A percentile compares a stretch with the other conserved stretches of the same genome.
Conservation (phyloP, 2,113 vertebrate species). For the Chrysochloris asiatica region DNA sequence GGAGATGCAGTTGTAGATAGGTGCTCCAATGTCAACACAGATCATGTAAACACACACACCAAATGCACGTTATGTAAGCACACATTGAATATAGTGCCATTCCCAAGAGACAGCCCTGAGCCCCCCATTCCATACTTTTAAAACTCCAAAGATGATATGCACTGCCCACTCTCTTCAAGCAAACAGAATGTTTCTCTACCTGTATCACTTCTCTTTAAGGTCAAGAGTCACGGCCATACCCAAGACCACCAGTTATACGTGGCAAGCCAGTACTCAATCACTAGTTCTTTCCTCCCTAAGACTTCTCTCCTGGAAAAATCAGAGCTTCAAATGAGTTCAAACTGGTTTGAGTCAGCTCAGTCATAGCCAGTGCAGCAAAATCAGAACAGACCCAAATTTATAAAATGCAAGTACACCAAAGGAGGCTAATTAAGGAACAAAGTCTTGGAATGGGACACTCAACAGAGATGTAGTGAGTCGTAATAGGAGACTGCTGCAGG, state of each 20-base stretch:
- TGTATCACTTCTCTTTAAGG: neutral
- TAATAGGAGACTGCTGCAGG: neutral
- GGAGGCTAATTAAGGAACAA: neutral
- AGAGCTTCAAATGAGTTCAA: neutral
- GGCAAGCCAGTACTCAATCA: neutral
- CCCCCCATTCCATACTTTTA: neutral
- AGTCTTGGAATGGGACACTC: neutral
- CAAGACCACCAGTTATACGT: neutral
- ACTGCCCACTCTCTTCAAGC: neutral
- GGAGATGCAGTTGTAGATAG: neutral
- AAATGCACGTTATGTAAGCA: fast-evolving
- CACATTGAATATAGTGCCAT: fast-evolving
- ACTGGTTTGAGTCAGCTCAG: neutral
- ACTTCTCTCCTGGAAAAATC: neutral
- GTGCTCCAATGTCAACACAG: neutral
- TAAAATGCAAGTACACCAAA: neutral
- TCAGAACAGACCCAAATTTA: neutral
- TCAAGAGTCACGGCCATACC: neutral
- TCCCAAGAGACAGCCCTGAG: neutral
- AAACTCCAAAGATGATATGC: neutral
- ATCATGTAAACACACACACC: neutral
- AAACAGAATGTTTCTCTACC: neutral
- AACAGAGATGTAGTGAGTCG: neutral
- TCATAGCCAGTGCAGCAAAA: neutral
- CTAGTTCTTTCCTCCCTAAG: neutral